A percentile compares a stretch with the other conserved stretches of the same genome.
These are phyloP conservation scores for Operophtera brumata DNA, from an alignment of 2,888 invertebrate genomes.

Conservation along the genomic window DNA sequence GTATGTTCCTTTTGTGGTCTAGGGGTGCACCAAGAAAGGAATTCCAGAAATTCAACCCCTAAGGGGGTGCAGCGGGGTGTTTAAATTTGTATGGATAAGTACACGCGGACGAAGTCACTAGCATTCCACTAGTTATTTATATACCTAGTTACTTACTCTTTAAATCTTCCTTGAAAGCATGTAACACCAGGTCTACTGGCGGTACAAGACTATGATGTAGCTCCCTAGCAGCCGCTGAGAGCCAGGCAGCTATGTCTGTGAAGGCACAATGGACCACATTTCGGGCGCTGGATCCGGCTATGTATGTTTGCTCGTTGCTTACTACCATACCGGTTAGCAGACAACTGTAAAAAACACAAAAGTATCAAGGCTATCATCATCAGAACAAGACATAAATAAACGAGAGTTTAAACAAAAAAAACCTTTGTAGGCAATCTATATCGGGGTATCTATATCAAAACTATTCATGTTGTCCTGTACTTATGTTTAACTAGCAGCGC, in stretches of 20 bases:
- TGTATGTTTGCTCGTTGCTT: conserved; percentile 67
- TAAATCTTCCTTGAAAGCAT: conserved; percentile 68
- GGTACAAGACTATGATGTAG: conserved; percentile 66
- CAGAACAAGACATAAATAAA: too few species aligned
- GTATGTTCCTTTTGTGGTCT: too few species aligned
- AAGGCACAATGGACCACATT: conserved; percentile 66
- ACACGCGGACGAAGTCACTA: too few species aligned
- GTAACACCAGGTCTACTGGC: conserved; percentile 65
- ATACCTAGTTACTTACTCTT: conserved; percentile 49
- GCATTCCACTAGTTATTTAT: too few species aligned
- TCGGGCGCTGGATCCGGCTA: conserved; percentile 53
- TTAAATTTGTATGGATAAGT: too few species aligned
- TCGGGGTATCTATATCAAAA: too few species aligned
- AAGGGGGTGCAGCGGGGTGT: too few species aligned
- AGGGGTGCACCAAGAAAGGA: too few species aligned
- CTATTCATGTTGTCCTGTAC: too few species aligned
- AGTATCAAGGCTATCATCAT: background rate
- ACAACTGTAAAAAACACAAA: conserved; percentile 44
- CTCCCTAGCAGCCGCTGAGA: conserved; percentile 64
- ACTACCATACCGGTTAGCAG: conserved; percentile 69
- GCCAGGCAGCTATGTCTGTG: conserved; percentile 66
- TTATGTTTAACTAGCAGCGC: too few species aligned
- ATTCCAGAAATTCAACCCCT: too few species aligned
- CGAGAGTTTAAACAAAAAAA: background rate
- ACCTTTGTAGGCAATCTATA: too few species aligned